These are phyloP conservation scores for Macrotrachela quadricornifera DNA, from an alignment of 1,140 invertebrate genomes.

Conservation along the genomic window DNA sequence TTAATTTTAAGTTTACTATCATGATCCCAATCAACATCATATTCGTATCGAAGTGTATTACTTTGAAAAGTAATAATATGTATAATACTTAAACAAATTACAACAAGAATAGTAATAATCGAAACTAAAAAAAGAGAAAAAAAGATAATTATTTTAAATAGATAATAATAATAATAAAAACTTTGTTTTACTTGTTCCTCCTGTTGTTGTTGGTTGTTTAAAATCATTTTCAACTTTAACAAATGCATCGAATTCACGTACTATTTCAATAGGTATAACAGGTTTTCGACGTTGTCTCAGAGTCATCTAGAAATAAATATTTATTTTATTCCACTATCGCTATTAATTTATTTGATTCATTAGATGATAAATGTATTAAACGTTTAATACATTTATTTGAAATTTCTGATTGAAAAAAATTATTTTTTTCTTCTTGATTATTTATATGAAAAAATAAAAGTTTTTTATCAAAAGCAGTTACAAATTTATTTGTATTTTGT, in stretches of 20 bases:
- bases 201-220: constrained; percentile 53
- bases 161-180: not conserved
- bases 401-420: no score
- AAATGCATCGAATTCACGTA: constrained; percentile 53
- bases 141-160: not conserved
- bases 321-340: no score
- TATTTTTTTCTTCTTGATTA: no score
- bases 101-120: constrained; percentile 51
- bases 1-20: constrained; percentile 71
- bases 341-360: no score
- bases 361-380: no score
- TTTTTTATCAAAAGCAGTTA: no score
- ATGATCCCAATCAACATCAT: constrained; percentile 65
- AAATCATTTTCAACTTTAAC: constrained; percentile 65
- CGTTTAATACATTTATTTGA: no score
- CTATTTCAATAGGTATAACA: no score
- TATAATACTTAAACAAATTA: constrained; percentile 52
- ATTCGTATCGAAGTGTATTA: constrained; percentile 59
- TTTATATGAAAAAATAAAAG: no score
- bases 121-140: constrained; percentile 40
- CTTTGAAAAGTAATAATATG: constrained; percentile 64
- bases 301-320: no score
- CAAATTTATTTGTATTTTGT: no score
- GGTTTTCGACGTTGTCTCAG: no score
- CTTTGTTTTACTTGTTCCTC: constrained; percentile 54